Evolutionary conservation across 1,140 invertebrate genomes (phyloP), one percentile per base, ranked within the genome.

Genomic region (Metopolophium dirhodum): DNA sequence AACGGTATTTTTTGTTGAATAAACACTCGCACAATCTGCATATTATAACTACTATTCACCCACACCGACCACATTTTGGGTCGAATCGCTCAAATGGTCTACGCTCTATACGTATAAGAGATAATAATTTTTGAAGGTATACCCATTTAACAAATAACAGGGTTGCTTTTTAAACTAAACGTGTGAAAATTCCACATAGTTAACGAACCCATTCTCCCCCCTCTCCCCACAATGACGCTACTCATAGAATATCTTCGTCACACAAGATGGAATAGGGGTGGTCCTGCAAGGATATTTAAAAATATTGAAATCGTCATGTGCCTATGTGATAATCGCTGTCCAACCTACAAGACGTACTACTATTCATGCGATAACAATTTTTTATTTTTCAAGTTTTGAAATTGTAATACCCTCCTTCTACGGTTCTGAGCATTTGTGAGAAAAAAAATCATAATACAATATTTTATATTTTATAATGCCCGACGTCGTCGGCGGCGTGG

Each of bases 321-420:
- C 4, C 57, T n/a, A 22, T 54, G 22, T 22, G 0, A 54, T 54
- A 54, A 9, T 68, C 9, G 61, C 4, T 14, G 30, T 14, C 11
- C 30, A 68, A n/a, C 61, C 61, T n/a, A 68, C 30, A 68, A 68
- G 7, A n/a, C 61, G 26, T 30, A 30, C 8, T 8, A 57, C 8
- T n/a, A n/a, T 68, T 68, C 4, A n/a, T 68, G 7, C 11, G 49
- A 49, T 30, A 61, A 23, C 30, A 61, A 4, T 4, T 68, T 68
- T n/a, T 61, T 1, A 14, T 61, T 61, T 9, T 61, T 68, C 30
- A 68, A 30, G 26, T 68, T 26, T 26, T 26, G 1, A 57, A 57
- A 57, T 26, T 61, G 3, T 11, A 61, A 30, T 14, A 2, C 30
- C 14, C 8, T 4, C 14, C n/a, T 4, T 0, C 0, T n/a, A 0